These are phyloP conservation scores for Machimus atricapillus DNA, from an alignment of 2,888 invertebrate genomes.

Conservation along the genomic window DNA sequence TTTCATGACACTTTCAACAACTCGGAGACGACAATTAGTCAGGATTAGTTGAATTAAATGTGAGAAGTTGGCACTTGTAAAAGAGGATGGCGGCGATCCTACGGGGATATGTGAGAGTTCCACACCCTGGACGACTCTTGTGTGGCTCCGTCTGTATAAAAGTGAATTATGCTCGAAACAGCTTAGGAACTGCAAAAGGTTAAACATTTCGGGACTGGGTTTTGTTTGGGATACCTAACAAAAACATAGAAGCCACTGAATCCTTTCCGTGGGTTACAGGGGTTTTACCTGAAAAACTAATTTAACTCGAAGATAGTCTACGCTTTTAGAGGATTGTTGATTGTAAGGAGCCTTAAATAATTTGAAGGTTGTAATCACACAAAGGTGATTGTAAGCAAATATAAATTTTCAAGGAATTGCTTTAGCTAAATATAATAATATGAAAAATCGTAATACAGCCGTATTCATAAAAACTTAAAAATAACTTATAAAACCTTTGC, in stretches of 20 bases:
- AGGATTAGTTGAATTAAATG: conserved; percentile 39
- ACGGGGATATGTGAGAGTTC: not conserved
- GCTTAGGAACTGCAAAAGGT: not conserved
- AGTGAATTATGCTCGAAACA: not conserved
- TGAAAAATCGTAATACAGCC: too few species aligned
- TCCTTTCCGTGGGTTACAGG: not conserved
- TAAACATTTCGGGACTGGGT: not conserved
- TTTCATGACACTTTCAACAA: conserved; percentile 34
- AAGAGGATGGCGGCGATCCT: not conserved
- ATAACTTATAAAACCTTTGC: too few species aligned
- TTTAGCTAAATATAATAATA: too few species aligned
- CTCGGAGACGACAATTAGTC: conserved; percentile 36
- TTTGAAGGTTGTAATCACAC: not conserved
- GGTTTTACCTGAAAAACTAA: not conserved
- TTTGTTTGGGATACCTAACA: not conserved
- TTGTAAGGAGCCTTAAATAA: not conserved
- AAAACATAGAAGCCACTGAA: not conserved
- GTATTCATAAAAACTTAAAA: too few species aligned
- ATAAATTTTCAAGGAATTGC: too few species aligned
- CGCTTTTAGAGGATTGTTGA: not conserved
- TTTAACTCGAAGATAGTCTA: not conserved
- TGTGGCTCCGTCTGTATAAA: not conserved
- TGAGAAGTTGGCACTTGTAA: conserved; percentile 29
- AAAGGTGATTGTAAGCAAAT: too few species aligned
- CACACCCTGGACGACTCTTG: not conserved